phyloP scores from a whole-genome alignment of 2,113 vertebrate genomes.

The Cinclus cinclus region DNA sequence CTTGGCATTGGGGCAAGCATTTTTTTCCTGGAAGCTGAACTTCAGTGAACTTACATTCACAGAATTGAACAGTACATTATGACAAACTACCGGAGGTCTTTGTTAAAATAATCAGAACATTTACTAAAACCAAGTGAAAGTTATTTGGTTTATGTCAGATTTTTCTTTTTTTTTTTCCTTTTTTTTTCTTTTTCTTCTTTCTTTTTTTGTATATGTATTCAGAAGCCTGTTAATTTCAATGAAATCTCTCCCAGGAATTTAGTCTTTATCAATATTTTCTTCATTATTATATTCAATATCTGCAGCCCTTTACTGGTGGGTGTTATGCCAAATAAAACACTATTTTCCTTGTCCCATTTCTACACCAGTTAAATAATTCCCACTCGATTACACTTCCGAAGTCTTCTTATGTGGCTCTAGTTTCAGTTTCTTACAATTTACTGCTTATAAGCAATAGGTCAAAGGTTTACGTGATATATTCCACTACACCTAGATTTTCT shows the following conservation, averaged over 20 bases:
- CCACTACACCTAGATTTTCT: conserved; percentile 18
- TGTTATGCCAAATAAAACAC: background rate
- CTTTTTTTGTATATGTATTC: background rate
- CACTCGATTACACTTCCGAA: conserved; percentile 23
- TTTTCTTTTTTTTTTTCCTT: background rate
- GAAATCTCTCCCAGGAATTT: background rate
- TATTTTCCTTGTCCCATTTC: background rate
- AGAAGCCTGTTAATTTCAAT: background rate
- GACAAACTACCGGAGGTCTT: background rate
- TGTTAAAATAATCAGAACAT: background rate
- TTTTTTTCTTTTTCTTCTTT: background rate
- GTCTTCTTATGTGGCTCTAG: background rate
- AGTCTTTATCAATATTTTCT: background rate
- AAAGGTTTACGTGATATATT: conserved; percentile 38
- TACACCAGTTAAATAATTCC: background rate
- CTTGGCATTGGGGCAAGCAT: background rate
- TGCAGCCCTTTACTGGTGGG: background rate
- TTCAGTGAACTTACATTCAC: background rate
- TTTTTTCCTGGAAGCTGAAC: background rate
- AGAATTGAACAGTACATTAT: background rate
- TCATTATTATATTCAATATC: background rate
- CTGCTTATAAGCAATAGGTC: conserved; percentile 29
- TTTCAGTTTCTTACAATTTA: conserved; percentile 44
- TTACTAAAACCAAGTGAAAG: background rate
- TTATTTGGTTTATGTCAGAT: background rate